Evolutionary conservation across 2,797 vertebrate genomes (phyloP), one percentile per base, ranked within the genome.

Genomic region (Leptodactylus fallax): DNA sequence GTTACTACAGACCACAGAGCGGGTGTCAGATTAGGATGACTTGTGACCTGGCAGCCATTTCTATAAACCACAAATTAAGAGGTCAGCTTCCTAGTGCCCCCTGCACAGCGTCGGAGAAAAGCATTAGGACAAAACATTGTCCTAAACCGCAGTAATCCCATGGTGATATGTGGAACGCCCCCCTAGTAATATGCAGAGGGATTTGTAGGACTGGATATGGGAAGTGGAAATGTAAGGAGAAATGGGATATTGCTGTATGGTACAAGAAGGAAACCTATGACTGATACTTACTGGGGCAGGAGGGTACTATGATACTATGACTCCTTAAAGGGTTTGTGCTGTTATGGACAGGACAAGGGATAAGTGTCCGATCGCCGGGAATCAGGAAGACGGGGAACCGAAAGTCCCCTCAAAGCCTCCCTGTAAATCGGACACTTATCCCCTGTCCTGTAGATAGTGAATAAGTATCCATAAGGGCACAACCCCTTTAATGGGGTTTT

Each of bases 1-100:
- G 58, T 79, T 45, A 49, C 45, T 72, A 47, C 27, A 85, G 72
- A 85, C 71, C 84, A 53, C 84, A 85, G 72, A 17, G 72, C 9
- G 23, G 23, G 76, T 36, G 58, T 78, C 58, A 79, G 49, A 85
- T 65, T 8, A 45, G 51, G 12, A 49, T 16, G 84, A 60, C 74
- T 55, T 69, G 25, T 86, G 76, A 86, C 84, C 84, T 55, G 23
- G 63, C 47, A 25, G 61, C 25, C 60, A 79, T 79, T 79, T 60
- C 16, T 67, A 56, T 69, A 79, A 86, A 86, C 84, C 84, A 86
- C 76, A 6, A 86, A 86, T 86, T 65, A 86, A 63, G 55, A 25
- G 84, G 84, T 86, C 84, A n/a, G 84, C 47, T 65, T 27, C 58
- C 82, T 12, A n/a, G 23, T 76, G 47, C 19, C 47, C 25, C 47